phyloP scores from a whole-genome alignment of 2,888 invertebrate species.

The Drosophila pseudotakahashii region DNA sequence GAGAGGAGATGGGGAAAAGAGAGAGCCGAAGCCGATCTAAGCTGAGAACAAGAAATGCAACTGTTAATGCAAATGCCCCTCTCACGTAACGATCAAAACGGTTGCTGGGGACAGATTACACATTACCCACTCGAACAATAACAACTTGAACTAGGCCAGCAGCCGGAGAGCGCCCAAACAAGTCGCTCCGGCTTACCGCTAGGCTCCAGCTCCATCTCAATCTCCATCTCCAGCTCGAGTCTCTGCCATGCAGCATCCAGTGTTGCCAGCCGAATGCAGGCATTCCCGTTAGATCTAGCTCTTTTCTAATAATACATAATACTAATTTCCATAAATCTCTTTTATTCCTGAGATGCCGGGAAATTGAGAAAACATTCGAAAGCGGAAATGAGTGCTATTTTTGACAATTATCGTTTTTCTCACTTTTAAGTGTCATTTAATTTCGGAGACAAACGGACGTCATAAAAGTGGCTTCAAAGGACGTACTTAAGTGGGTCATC shows the following conservation, averaged over 20 bases:
- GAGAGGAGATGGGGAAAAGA: neutral
- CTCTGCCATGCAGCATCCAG: conserved; percentile 12
- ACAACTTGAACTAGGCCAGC: conserved; percentile 70
- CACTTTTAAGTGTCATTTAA: neutral
- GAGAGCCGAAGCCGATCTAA: conserved; percentile 46
- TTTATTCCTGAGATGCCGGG: no score
- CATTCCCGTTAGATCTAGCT: neutral
- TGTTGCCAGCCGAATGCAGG: neutral
- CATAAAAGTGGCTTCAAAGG: neutral
- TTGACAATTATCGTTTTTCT: neutral
- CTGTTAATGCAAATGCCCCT: conserved; percentile 69
- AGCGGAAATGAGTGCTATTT: neutral
- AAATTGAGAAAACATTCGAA: neutral
- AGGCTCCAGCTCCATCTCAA: conserved; percentile 15
- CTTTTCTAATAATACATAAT: neutral
- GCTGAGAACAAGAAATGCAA: conserved; percentile 76
- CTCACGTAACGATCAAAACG: conserved; percentile 57
- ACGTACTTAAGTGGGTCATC: neutral
- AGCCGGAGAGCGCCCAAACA: conserved; percentile 56
- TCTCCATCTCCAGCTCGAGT: neutral
- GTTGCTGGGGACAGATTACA: conserved; percentile 71
- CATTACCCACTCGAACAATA: conserved; percentile 64
- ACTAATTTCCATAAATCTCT: no score
- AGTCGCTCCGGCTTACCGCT: conserved; percentile 74
- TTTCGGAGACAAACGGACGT: no score